A percentile compares a stretch with the other conserved stretches of the same genome.
Evolutionary conservation across 2,888 invertebrate genomes (phyloP).

Genomic region (Brachylomia viminalis): DNA sequence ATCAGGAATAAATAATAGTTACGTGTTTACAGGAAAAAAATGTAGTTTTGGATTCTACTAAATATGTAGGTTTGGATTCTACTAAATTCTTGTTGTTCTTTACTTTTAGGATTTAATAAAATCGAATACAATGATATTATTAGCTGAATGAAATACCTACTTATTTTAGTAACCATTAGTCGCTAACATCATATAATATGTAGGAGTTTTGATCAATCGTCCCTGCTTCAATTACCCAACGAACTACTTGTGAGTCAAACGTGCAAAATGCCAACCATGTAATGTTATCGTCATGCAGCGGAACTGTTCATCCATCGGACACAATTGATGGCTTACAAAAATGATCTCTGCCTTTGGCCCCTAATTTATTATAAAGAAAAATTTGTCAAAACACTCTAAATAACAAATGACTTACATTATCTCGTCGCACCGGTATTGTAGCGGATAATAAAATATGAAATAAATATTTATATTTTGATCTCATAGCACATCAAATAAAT

Average conservation of each 20-base stretch:
- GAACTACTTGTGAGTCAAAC: slow-evolving; percentile 82
- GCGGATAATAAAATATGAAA: slow-evolving; percentile 83
- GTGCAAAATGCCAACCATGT: slow-evolving; percentile 79
- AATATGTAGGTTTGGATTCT: slow-evolving; percentile 53
- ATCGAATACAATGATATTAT: slow-evolving; percentile 44
- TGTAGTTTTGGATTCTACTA: slow-evolving; percentile 56
- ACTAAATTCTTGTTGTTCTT: slow-evolving; percentile 51
- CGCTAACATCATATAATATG: slow-evolving; percentile 48
- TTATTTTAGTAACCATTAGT: slow-evolving; percentile 41
- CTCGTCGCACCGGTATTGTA: slow-evolving; percentile 87
- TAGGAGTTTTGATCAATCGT: slow-evolving; percentile 39
- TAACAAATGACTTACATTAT: slow-evolving; percentile 88
- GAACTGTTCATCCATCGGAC: slow-evolving; percentile 83
- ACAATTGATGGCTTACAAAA: slow-evolving; percentile 82
- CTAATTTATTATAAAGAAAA: slow-evolving; percentile 79
- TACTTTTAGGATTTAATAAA: slow-evolving; percentile 58
- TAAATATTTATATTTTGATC: slow-evolving; percentile 64
- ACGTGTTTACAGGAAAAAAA: slow-evolving; percentile 51
- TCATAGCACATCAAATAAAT: slow-evolving; percentile 59
- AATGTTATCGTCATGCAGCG: slow-evolving; percentile 85
- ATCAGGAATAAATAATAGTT: slow-evolving; percentile 49
- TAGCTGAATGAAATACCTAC: slow-evolving; percentile 52
- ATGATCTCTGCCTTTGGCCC: slow-evolving; percentile 77
- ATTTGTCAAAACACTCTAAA: slow-evolving; percentile 82
- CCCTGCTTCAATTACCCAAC: slow-evolving; percentile 63